These are phyloP conservation scores for Alligator sinensis DNA, from an alignment of 2,113 vertebrate species.

Conservation along the genomic window DNA sequence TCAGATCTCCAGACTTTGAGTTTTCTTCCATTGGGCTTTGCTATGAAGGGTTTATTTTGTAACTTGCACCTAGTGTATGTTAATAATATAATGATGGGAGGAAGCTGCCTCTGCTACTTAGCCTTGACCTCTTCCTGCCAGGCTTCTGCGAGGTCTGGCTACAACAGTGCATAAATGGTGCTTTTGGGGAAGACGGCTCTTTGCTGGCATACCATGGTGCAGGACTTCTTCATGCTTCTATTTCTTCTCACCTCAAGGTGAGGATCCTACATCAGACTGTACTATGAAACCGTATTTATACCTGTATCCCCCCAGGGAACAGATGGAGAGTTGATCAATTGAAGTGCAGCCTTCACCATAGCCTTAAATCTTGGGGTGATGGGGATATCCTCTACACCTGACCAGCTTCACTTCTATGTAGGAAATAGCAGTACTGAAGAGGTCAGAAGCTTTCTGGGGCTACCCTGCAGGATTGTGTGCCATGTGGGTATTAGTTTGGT, in stretches of 20 bases:
- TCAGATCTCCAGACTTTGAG: constrained; percentile 23
- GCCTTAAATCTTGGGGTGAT: background rate
- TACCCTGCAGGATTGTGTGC: background rate
- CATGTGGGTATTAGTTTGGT: background rate
- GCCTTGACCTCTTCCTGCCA: background rate
- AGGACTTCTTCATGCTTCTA: rapidly evolving
- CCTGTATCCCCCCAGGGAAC: rapidly evolving
- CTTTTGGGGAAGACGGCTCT: background rate
- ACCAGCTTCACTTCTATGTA: rapidly evolving
- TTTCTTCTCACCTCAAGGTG: rapidly evolving
- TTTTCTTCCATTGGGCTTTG: background rate
- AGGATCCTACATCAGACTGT: rapidly evolving
- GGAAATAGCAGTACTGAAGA: background rate
- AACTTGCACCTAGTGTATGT: background rate
- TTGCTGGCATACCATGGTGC: rapidly evolving
- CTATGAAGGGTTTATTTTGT: background rate
- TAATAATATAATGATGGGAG: background rate
- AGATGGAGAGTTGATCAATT: background rate
- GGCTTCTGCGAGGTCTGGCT: background rate
- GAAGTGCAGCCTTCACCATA: background rate
- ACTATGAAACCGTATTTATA: rapidly evolving
- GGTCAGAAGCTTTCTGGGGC: rapidly evolving
- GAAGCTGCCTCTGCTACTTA: background rate
- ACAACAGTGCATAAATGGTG: rapidly evolving
- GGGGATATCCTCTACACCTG: background rate